Percentiles rank a stretch among this genome's conserved stretches.
phyloP scores from a whole-genome alignment of 1,140 invertebrate species.

The Riptortus pedestris region DNA sequence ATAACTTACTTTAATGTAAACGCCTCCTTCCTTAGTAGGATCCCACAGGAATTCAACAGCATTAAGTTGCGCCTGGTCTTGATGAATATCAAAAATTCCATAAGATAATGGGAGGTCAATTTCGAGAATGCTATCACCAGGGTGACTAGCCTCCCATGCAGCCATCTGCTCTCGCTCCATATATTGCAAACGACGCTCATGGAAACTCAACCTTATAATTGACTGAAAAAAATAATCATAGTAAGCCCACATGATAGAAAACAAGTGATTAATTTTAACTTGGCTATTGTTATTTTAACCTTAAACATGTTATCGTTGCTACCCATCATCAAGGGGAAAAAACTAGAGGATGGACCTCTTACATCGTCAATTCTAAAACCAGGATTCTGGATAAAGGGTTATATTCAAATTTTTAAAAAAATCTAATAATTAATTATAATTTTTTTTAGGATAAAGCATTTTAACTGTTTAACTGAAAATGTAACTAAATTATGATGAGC shows the following conservation, averaged over 20 bases:
- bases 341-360: too few species aligned
- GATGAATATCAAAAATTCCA: slow-evolving; percentile 70
- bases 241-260: too few species aligned
- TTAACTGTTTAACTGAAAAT: too few species aligned
- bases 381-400: too few species aligned
- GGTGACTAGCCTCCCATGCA: slow-evolving; percentile 75
- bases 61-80: slow-evolving; percentile 66
- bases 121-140: slow-evolving; percentile 84
- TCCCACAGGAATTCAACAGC: slow-evolving; percentile 87
- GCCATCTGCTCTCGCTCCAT: slow-evolving; percentile 88
- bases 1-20: slow-evolving; percentile 83
- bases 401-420: too few species aligned
- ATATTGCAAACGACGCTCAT: slow-evolving; percentile 90
- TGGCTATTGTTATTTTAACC: too few species aligned
- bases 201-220: slow-evolving; percentile 84
- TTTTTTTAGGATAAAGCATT: too few species aligned
- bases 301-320: too few species aligned
- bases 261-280: neutral
- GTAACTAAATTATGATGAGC: too few species aligned
- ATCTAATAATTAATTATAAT: too few species aligned
- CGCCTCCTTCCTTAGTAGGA: slow-evolving; percentile 88
- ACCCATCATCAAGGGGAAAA: too few species aligned
- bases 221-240: slow-evolving; percentile 56
- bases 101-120: slow-evolving; percentile 89
- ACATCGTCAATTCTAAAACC: too few species aligned